Evolutionary conservation across 2,113 vertebrate genomes (phyloP).

Genomic region (Podarcis raffonei): DNA sequence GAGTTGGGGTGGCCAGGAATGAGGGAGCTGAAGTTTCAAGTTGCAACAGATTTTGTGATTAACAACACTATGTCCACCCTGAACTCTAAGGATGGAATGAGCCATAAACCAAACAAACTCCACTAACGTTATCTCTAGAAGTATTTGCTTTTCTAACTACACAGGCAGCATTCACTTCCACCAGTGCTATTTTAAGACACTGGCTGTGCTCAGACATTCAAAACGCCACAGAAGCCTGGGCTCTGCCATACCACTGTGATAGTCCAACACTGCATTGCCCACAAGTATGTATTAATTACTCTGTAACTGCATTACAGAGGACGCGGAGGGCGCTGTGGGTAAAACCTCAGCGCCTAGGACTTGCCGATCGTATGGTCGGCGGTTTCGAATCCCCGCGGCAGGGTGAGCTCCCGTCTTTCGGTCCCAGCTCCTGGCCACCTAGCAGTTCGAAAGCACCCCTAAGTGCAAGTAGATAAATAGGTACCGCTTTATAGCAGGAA

Average conservation of each 20-base stretch:
- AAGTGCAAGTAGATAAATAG: too few relatives aligned
- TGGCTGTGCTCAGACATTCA: neutral
- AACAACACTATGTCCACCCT: neutral
- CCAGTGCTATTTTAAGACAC: neutral
- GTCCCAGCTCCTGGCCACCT: too few relatives aligned
- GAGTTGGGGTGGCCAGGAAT: neutral
- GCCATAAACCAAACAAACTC: too few relatives aligned
- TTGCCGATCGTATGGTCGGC: too few relatives aligned
- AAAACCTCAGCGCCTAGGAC: too few relatives aligned
- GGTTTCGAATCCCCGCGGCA: too few relatives aligned
- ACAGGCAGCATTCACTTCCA: neutral
- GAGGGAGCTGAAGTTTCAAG: neutral
- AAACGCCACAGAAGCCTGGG: neutral
- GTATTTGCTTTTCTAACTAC: neutral
- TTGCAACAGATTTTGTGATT: neutral
- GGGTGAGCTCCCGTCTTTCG: too few relatives aligned
- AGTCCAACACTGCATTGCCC: neutral
- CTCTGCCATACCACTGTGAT: too few relatives aligned
- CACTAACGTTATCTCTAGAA: neutral
- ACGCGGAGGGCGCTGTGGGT: too few relatives aligned
- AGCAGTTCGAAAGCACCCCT: too few relatives aligned
- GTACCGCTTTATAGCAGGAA: too few relatives aligned
- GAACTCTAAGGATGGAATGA: neutral
- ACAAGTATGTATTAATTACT: neutral
- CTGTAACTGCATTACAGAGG: neutral